Conservation (phyloP, 2,888 invertebrate genomes). For the Andrena dorsata region DNA sequence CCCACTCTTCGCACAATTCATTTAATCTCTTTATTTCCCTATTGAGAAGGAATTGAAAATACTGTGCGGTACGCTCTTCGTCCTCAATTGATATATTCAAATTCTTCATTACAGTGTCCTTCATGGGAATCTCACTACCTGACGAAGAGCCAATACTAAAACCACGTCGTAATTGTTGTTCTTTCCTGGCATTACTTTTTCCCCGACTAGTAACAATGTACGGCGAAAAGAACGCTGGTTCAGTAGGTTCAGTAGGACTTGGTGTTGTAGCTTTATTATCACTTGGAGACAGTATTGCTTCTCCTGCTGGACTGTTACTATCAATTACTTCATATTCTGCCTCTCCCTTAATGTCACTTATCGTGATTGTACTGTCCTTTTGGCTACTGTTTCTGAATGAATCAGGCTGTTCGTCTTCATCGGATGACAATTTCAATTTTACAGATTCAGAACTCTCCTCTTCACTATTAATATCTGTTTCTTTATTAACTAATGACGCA, state of each 20-base stretch:
- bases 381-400: background rate
- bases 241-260: background rate
- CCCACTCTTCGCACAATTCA: constrained; percentile 87
- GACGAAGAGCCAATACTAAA: constrained; percentile 46
- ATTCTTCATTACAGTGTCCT: constrained; percentile 78
- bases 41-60: constrained; percentile 85
- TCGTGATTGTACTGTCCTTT: background rate
- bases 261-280: background rate
- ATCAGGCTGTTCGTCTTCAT: constrained; percentile 25
- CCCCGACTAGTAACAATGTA: constrained; percentile 88
- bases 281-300: background rate
- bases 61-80: constrained; percentile 82
- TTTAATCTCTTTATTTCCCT: constrained; percentile 86
- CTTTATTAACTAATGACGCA: background rate
- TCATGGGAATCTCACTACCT: constrained; percentile 74
- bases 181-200: constrained; percentile 87
- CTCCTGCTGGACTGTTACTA: background rate
- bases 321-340: background rate
- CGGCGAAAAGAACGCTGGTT: constrained; percentile 82
- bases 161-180: constrained; percentile 78
- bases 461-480: background rate
- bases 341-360: background rate
- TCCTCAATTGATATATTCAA: constrained; percentile 79
- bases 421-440: constrained; percentile 47
- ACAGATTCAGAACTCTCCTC: constrained; percentile 44